Base-by-base conservation (phyloP, 1,140 invertebrate species). In the Stegodyphus dumicola region DNA sequence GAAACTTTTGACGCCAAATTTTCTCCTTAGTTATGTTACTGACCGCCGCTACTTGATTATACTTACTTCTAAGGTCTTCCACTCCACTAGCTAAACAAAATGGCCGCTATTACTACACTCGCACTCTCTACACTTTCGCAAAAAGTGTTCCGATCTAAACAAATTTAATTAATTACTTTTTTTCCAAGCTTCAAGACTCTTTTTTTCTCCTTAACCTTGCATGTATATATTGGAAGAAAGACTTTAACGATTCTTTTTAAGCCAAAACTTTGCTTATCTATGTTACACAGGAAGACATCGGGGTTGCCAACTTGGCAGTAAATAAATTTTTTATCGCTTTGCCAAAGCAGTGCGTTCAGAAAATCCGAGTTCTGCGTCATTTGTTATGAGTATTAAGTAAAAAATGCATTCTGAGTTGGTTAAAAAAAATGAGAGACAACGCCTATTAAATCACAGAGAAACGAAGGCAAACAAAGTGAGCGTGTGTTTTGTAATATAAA, bases 111-210 rank as follows among this genome's bases (percentile, higher is more conserved):
- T 65, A 48, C 64, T 67, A 60, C 51, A n/a, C 80, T 71, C 60
- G 9, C 56, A 18, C 52, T 51, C 78, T 18, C 54, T 17, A 71
- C 9, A 15, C 33, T 13, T 33, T 60, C 33, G 13, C 70, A 73
- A 83, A 66, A 69, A 70, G 33, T 17, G 51, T 48, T 73, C 48
- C 81, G 77, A 76, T 85, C 71, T 85, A 85, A 85, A 76, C 81
- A 85, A 85, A 85, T 77, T 85, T 85, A 85, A 85, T 85, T 85
- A 85, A 85, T 85, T 85, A 85, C 73, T 67, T 85, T 85, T 85
- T 83, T 85, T 67, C 7, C 7, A 33, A 53, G 15, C 51, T 48
- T 56, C 52, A 13, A 11, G 60, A 10, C 7, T 17, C 51, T 10
- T 18, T 69, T 54, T 48, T 54, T 52, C 33, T 13, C 56, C 56